These are phyloP conservation scores for Drosophila pallidifrons DNA, from an alignment of 1,140 invertebrate genomes.

Conservation along the genomic window DNA sequence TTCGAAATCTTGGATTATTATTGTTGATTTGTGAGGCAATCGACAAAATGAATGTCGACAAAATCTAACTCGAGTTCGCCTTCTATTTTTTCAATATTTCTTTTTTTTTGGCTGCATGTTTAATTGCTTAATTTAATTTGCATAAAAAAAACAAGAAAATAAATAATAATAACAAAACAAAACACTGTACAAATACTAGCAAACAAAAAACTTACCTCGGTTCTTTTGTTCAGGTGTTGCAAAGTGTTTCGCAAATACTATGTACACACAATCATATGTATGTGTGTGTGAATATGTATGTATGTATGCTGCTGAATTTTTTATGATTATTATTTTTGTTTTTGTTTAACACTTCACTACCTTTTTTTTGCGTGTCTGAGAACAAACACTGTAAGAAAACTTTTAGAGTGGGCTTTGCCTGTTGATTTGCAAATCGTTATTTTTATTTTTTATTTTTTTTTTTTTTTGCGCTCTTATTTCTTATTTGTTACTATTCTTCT, in stretches of 20 bases:
- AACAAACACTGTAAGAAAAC: constrained; percentile 62
- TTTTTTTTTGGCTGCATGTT: constrained; percentile 10
- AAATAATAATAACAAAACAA: constrained; percentile 49
- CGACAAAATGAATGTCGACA: constrained; percentile 33
- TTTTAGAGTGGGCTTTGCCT: constrained; percentile 33
- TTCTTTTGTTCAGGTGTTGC: constrained; percentile 77
- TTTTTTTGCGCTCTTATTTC: constrained; percentile 16
- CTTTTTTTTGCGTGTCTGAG: constrained; percentile 63
- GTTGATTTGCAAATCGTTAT: constrained; percentile 42
- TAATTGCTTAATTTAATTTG: constrained; percentile 82
- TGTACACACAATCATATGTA: constrained; percentile 31
- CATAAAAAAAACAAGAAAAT: constrained; percentile 57
- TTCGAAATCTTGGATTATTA: constrained; percentile 37
- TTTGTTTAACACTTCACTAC: constrained; percentile 70
- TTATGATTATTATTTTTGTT: constrained; percentile 46
- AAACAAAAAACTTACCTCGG: constrained; percentile 71
- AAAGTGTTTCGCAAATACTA: constrained; percentile 57
- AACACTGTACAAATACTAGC: constrained; percentile 38
- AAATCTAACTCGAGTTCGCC: constrained; percentile 25
- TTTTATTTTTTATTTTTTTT: constrained; percentile 14
- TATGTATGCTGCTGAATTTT: constrained; percentile 26
- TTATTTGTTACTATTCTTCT: constrained; percentile 22
- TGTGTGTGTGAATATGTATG: constrained; percentile 12
- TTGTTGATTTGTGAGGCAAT: constrained; percentile 31
- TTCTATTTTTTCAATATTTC: constrained; percentile 7